Conservation (phyloP, 64 coral and sea anemone genomes). For the Acropora yongei region DNA sequence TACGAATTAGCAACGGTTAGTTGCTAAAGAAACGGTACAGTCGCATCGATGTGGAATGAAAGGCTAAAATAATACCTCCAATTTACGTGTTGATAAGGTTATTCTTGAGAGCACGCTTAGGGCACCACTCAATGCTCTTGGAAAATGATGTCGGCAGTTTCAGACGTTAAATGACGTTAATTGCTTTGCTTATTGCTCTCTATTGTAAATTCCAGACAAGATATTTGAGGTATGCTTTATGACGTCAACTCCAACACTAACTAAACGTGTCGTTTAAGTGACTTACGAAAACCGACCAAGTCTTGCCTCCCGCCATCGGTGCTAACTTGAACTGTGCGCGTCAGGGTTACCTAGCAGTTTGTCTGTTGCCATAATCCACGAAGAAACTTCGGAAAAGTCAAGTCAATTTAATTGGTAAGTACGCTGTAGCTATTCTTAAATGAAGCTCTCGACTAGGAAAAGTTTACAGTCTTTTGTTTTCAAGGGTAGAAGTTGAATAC, state of each 20-base stretch:
- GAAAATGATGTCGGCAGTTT: slow-evolving; percentile 41
- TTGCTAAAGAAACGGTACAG: no score
- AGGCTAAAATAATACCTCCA: background rate
- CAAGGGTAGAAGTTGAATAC: background rate
- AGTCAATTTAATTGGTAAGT: slow-evolving; percentile 1
- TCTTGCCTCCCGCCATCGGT: no score
- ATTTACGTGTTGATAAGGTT: background rate
- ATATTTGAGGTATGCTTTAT: slow-evolving; percentile 34
- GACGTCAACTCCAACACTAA: slow-evolving; percentile 34
- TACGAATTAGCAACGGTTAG: no score
- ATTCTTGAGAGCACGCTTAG: background rate
- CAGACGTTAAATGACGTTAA: slow-evolving; percentile 41
- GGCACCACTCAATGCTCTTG: background rate
- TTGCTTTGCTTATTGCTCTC: background rate
- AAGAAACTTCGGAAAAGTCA: background rate
- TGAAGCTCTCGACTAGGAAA: no score
- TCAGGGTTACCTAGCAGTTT: background rate
- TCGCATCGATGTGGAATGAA: no score
- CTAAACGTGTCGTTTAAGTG: background rate
- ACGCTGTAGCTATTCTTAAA: background rate
- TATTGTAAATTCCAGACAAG: slow-evolving; percentile 22
- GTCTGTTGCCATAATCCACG: background rate
- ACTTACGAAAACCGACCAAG: background rate
- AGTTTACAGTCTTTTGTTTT: no score
- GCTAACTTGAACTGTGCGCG: background rate